phyloP scores from a whole-genome alignment of 1,140 invertebrate species.

The Camponotus floridanus region DNA sequence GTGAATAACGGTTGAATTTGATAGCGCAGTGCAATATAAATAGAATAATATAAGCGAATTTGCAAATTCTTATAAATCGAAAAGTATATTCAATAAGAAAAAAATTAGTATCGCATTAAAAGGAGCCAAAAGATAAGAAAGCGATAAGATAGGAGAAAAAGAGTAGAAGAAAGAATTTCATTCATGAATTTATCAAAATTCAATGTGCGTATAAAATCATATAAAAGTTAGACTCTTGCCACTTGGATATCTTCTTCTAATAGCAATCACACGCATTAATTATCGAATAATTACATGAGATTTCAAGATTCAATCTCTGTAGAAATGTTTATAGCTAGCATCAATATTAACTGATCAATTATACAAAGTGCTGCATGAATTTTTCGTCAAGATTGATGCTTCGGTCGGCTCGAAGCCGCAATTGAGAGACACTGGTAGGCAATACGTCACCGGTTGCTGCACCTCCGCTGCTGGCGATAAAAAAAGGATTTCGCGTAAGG shows the following conservation, averaged over 20 bases:
- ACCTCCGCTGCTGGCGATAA: constrained; percentile 55
- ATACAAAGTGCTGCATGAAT: neutral
- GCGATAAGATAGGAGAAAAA: no score
- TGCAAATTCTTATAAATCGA: no score
- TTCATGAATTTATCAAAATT: neutral
- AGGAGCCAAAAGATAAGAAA: neutral
- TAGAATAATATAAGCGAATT: no score
- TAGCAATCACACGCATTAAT: neutral
- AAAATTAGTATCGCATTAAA: neutral
- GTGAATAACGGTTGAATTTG: constrained; percentile 30
- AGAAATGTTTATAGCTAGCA: neutral
- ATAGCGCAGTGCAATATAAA: neutral
- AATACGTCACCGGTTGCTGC: constrained; percentile 67
- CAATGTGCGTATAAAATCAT: neutral
- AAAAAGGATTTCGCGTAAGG: constrained; percentile 70
- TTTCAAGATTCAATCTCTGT: neutral
- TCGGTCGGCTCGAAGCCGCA: constrained; percentile 11
- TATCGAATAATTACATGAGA: neutral
- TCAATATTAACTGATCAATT: constrained; percentile 1
- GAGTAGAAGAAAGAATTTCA: neutral
- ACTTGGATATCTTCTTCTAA: neutral
- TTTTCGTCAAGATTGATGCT: neutral
- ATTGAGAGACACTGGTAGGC: constrained; percentile 65
- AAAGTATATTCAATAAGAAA: no score
- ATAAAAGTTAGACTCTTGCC: neutral